Base-by-base conservation (phyloP, 2,797 vertebrate genomes). In the Lithobates pipiens region DNA sequence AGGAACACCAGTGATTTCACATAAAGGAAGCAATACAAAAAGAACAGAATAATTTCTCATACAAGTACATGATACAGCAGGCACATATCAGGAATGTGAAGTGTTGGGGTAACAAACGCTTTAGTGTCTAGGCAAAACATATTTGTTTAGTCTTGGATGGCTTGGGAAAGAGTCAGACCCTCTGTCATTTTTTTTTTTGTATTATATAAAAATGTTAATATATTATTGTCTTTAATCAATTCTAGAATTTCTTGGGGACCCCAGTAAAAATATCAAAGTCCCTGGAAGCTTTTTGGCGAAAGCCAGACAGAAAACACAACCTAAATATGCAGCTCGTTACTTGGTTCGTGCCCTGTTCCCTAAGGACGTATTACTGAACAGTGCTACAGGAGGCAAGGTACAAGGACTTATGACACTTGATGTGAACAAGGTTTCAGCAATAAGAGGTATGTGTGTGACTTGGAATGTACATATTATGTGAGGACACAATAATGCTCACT, bases 161-260 rank as follows among this genome's bases (percentile, higher is more conserved):
- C 9, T 1, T 9, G 8, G 39, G 39, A 39, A 39, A 39, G 8
- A 10, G 44, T 46, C 11, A 46, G 44, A 46, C 44, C 44, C 44
- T 46, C 11, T 46, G 13, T 46, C 8, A 46, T 46, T 46, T 15
- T 46, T 54, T 54, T 54, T 46, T 54, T 54, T 54, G 13, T 54
- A 54, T 16, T 54, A 3, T 16, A 18, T 16, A 54, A 16, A 15
- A 54, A 54, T 16, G 46, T 15, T 57, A 23, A 23, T 57, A 18
- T 39, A 39, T 5, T 54, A 54, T 21, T 54, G 18, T 61, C 21
- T 61, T 61, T 27, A 29, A 5, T 73, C 9, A 74, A 39, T 76
- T 50, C 5, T 86, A 96, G 95, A 90, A 13, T 94, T 93, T 89
- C 83, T 96, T 86, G 96, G 96, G 70, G 89, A 95, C 71, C 94